These are phyloP conservation scores for Hylyphantes graminicola DNA, from an alignment of 1,140 invertebrate species.

Conservation along the genomic window DNA sequence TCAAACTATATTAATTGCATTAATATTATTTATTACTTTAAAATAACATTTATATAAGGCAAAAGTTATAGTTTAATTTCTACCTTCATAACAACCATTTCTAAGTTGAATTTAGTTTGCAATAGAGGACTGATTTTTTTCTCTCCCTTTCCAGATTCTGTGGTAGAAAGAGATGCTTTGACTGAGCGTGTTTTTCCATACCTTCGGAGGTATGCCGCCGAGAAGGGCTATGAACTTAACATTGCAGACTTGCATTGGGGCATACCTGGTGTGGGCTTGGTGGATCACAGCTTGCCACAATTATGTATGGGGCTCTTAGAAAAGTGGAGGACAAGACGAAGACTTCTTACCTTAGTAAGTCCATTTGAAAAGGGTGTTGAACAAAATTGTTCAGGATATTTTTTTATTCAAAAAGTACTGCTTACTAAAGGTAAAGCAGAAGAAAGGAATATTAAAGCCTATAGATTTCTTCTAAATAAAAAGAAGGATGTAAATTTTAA, in stretches of 20 bases:
- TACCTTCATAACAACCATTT: too few relatives aligned
- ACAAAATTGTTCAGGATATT: not conserved
- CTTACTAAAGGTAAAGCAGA: too few relatives aligned
- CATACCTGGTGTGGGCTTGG: conserved; percentile 75
- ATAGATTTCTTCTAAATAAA: too few relatives aligned
- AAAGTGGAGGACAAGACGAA: conserved; percentile 51
- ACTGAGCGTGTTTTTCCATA: conserved; percentile 76
- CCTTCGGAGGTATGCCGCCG: conserved; percentile 73
- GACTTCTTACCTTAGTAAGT: conserved; percentile 53
- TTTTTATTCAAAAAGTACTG: not conserved
- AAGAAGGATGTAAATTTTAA: too few relatives aligned
- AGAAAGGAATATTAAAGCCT: too few relatives aligned
- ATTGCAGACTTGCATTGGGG: conserved; percentile 79
- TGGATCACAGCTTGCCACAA: conserved; percentile 79
- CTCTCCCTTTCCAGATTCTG: conserved; percentile 43
- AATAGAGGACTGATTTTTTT: too few relatives aligned
- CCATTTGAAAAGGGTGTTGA: not conserved
- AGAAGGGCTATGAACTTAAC: conserved; percentile 77
- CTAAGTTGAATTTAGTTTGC: too few relatives aligned
- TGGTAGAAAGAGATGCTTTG: conserved; percentile 75
- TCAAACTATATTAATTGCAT: too few relatives aligned
- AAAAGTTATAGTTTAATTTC: too few relatives aligned
- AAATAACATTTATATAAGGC: too few relatives aligned
- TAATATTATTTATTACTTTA: too few relatives aligned
- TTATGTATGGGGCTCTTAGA: conserved; percentile 72